Conservation (phyloP, 1,140 invertebrate genomes). For the Teleogryllus occipitalis region DNA sequence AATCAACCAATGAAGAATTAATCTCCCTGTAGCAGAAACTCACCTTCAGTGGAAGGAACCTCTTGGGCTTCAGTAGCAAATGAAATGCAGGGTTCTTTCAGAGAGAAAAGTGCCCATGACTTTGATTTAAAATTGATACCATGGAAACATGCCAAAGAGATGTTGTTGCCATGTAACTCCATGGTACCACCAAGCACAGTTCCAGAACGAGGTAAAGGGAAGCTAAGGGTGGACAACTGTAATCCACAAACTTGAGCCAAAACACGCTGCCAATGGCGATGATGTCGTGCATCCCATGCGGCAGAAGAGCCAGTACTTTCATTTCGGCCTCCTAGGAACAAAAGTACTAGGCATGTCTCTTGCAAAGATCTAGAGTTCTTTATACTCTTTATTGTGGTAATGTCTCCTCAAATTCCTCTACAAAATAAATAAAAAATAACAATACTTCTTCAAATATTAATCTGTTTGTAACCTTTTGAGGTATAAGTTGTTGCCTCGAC, state of each 20-base stretch:
- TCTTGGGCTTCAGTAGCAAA: slow-evolving; percentile 93
- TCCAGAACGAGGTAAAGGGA: slow-evolving; percentile 53
- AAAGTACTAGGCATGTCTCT: not conserved
- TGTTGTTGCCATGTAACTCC: slow-evolving; percentile 72
- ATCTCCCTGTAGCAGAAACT: not conserved
- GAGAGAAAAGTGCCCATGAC: slow-evolving; percentile 91
- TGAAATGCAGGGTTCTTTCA: slow-evolving; percentile 89
- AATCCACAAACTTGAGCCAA: slow-evolving; percentile 61
- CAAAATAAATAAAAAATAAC: not conserved
- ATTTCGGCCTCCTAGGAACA: not conserved
- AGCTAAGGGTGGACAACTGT: slow-evolving; percentile 61
- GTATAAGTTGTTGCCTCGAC: too few relatives aligned
- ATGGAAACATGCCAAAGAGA: slow-evolving; percentile 94
- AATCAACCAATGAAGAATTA: not conserved
- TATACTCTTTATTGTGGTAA: not conserved
- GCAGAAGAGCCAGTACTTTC: not conserved
- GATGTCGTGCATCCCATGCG: slow-evolving; percentile 62
- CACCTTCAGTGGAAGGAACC: slow-evolving; percentile 57
- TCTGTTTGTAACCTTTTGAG: too few relatives aligned
- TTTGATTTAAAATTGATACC: slow-evolving; percentile 96
- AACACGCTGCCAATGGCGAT: slow-evolving; percentile 86
- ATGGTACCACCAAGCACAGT: slow-evolving; percentile 90
- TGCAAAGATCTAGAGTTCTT: not conserved
- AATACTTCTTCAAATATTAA: too few relatives aligned
- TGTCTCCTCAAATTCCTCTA: not conserved